These are phyloP conservation scores for Malurus alboscapulatus DNA, from an alignment of 2,113 vertebrate genomes.

Conservation along the genomic window DNA sequence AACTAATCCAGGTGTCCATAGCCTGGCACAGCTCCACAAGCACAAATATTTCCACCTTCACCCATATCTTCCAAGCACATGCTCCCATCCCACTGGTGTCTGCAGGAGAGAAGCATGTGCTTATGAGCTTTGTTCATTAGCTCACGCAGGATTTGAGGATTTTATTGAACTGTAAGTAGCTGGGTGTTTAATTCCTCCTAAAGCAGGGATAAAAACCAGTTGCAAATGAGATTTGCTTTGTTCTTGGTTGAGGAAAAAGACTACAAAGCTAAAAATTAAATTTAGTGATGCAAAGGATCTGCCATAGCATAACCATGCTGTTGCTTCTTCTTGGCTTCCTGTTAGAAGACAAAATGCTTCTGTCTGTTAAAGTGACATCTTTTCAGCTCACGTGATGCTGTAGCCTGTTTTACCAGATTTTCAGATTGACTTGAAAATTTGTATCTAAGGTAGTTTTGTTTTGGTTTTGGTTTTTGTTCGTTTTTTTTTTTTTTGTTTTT, in stretches of 20 bases:
- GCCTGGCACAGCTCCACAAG: neutral
- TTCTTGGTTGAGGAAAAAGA: neutral
- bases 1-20: neutral
- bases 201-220: neutral
- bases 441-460: neutral
- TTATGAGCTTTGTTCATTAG: neutral
- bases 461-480: neutral
- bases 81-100: neutral
- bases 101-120: neutral
- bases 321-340: neutral
- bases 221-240: constrained; percentile 28
- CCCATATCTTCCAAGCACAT: neutral
- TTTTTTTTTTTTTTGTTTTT: neutral
- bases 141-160: neutral
- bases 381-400: neutral
- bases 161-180: neutral
- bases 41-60: neutral
- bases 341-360: neutral
- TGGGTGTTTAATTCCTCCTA: constrained; percentile 6
- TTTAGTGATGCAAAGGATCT: neutral
- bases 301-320: neutral
- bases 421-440: neutral
- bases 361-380: neutral
- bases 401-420: neutral
- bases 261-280: neutral